Evolutionary conservation across 2,888 invertebrate species (phyloP).

Genomic region (Homarus gammarus): DNA sequence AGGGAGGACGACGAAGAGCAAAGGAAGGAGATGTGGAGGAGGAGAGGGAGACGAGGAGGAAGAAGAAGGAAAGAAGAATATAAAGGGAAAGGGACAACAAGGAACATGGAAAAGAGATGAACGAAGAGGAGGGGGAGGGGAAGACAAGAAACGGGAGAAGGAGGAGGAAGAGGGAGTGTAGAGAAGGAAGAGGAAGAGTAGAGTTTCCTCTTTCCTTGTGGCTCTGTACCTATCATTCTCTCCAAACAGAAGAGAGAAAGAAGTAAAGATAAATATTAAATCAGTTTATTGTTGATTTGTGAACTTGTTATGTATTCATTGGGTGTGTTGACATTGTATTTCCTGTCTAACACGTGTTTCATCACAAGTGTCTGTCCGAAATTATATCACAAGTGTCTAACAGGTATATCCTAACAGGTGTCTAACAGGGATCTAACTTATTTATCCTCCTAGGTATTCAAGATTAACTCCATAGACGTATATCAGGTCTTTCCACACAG

Average conservation of each 20-base stretch:
- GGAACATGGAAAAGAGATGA: background rate
- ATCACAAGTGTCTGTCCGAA: background rate
- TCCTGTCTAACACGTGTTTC: no score
- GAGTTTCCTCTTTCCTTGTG: no score
- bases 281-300: no score
- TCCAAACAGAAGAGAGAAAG: no score
- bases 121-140: background rate
- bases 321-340: no score
- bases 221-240: no score
- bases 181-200: background rate
- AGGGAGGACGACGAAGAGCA: background rate
- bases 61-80: background rate
- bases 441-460: no score
- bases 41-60: no score
- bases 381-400: background rate
- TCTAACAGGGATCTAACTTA: background rate
- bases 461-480: background rate
- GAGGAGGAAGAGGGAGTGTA: background rate
- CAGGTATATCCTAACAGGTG: background rate
- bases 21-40: background rate
- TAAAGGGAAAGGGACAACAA: background rate
- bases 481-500: background rate
- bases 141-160: background rate
- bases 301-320: no score
- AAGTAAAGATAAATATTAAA: no score